Conservation (phyloP, 2,797 vertebrate genomes). For the Labroides dimidiatus region DNA sequence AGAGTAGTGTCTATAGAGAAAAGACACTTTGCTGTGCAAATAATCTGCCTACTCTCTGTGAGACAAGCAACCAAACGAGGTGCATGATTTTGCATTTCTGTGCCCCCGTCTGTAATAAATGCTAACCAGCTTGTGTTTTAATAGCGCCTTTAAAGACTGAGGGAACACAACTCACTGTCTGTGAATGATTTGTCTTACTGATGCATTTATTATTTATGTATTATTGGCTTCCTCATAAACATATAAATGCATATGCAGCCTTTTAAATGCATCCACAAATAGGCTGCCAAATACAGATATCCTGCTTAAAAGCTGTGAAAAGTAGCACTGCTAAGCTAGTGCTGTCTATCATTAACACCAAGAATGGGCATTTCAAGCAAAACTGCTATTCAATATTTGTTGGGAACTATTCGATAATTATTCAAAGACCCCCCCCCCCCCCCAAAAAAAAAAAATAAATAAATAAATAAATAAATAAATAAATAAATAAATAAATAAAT, state of each 20-base stretch:
- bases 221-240: slow-evolving; percentile 8
- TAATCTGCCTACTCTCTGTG: slow-evolving; percentile 65
- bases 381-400: too few species aligned
- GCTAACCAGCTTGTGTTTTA: slow-evolving; percentile 56
- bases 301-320: too few species aligned
- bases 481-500: too few species aligned
- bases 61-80: slow-evolving; percentile 55
- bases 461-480: too few species aligned
- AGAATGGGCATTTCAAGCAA: too few species aligned
- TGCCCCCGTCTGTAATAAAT: slow-evolving; percentile 48
- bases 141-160: slow-evolving; percentile 28
- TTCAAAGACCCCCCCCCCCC: too few species aligned
- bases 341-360: too few species aligned
- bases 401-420: too few species aligned
- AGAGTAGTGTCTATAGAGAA: slow-evolving; percentile 46
- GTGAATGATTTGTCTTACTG: neutral
- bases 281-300: too few species aligned
- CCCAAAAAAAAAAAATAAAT: too few species aligned
- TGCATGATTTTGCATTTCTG: slow-evolving; percentile 64
- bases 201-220: neutral
- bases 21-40: slow-evolving; percentile 65
- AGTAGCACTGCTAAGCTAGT: slow-evolving; percentile 13
- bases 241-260: slow-evolving; percentile 12
- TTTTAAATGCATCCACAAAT: too few species aligned
- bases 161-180: neutral